Evolutionary conservation across 2,888 invertebrate species (phyloP), one percentile per base, ranked within the genome.

Genomic region (Pollenia angustigena): DNA sequence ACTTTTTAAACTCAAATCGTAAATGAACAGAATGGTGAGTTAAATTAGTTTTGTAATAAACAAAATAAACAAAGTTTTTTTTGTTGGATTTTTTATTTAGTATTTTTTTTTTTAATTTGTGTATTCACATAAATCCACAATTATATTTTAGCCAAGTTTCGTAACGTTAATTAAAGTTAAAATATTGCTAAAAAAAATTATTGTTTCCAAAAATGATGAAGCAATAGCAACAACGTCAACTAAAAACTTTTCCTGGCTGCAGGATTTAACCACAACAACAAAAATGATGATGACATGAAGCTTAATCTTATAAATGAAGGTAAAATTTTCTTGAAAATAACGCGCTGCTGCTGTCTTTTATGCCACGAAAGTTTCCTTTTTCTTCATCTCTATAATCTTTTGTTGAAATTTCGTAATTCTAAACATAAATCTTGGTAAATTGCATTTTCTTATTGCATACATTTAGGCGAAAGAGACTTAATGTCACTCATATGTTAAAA

Each of bases 401-500:
- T 72, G 84, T 80, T 68, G 68, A 76, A 75, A 64, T 81, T 74
- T 79, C 81, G 40, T 62, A 69, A 76, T 81, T 81, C 76, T 84
- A 74, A 84, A 81, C 66, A 84, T 84, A 83, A 87, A 84, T 87
- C 84, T 78, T 74, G 44, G 62, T 4, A 87, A 87, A 84, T 84
- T 84, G 87, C 87, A 84, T 78, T 87, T 82, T 78, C 75, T 66
- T 66, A 44, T 74, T 84, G 79, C 72, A 84, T 84, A 84, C 83
- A 84, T 84, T 84, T 68, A 74, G 76, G 72, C 72, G 44, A 71
- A 71, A 54, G 62, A 82, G 87, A 56, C 87, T 87, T 87, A 87
- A 87, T 87, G 87, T 84, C 87, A 84, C 78, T 87, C 84, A 84
- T 81, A 87, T 84, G 87, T 69, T 84, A 64, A 78, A 81, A 62